Base-by-base conservation (phyloP, 2,113 vertebrate species). In the Trematomus loennbergii region DNA sequence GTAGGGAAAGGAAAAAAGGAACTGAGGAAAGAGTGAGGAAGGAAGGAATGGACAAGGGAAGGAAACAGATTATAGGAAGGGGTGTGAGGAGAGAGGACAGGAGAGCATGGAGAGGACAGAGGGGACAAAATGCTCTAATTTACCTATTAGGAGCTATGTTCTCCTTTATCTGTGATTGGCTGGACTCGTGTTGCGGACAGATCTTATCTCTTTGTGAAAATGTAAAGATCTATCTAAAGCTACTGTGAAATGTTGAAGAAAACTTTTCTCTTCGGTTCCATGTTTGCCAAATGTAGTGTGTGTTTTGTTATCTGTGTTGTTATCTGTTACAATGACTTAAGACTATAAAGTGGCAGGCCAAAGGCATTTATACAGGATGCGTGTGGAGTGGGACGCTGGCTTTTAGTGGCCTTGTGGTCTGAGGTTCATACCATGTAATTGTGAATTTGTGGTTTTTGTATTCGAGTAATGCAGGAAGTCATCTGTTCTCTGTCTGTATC, bases 401-500 rank as follows among this genome's bases (percentile, higher is more conserved):
- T 20, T 69, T 43, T 20, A 59, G 16, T 77, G 62, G 55, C 57
- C 11, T 33, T 12, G 18, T 49, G 61, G 54, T 66, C 33, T 53
- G 43, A 71, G 46, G 60, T 55, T 75, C 54, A 52, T 54, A 43
- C 57, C 63, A 11, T 82, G 55, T 52, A 63, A 70, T 74, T 81
- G 46, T 65, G 15, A 63, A 78, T 64, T 84, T 81, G 74, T 78
- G 74, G 69, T 66, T 5, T 74, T 70, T 71, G 13, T 60, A 25
- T n/a, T 64, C 17, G 63, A 25, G 33, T 58, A 20, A 40, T 17
- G 53, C 46, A 33, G 67, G 48, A 22, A 46, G 67, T 22, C 74
- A 9, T 75, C 54, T 43, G 12, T 48, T 64, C 57, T 63, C 61
- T 49, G 18, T 59, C 57, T 29, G 20, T 33, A 9, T 79, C 46